These are phyloP conservation scores for Brachionus calyciflorus DNA, from an alignment of 1,140 invertebrate genomes.

Conservation along the genomic window DNA sequence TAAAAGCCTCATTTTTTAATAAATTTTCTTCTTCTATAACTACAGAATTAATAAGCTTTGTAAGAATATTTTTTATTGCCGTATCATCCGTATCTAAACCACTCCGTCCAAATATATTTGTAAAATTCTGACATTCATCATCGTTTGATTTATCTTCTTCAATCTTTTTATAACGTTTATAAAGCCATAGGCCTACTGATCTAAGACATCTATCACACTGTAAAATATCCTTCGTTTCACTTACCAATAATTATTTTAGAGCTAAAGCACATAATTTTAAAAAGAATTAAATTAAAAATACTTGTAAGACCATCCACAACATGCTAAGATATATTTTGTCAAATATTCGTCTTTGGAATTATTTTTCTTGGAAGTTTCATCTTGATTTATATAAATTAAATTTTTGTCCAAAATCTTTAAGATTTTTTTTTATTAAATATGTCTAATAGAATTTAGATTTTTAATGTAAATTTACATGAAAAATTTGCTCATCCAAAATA, in stretches of 20 bases:
- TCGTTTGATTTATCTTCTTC: background rate
- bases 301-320: conserved; percentile 15
- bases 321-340: background rate
- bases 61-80: background rate
- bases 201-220: conserved; percentile 19
- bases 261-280: too few species aligned
- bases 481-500: background rate
- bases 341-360: background rate
- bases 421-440: background rate
- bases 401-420: background rate
- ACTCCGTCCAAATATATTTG: background rate
- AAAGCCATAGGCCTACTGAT: conserved; percentile 32
- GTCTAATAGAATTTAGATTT: background rate
- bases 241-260: background rate
- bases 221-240: background rate
- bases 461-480: background rate
- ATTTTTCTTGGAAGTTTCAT: background rate
- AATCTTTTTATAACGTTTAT: background rate
- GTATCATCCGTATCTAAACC: background rate
- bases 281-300: background rate
- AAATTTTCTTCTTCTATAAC: background rate
- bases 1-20: background rate
- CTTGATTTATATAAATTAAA: background rate
- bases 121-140: background rate
- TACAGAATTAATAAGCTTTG: background rate